Percentiles rank a stretch among this genome's conserved stretches.
These are phyloP conservation scores for Catonia carolina DNA, from an alignment of 2,888 invertebrate genomes.

Conservation along the genomic window DNA sequence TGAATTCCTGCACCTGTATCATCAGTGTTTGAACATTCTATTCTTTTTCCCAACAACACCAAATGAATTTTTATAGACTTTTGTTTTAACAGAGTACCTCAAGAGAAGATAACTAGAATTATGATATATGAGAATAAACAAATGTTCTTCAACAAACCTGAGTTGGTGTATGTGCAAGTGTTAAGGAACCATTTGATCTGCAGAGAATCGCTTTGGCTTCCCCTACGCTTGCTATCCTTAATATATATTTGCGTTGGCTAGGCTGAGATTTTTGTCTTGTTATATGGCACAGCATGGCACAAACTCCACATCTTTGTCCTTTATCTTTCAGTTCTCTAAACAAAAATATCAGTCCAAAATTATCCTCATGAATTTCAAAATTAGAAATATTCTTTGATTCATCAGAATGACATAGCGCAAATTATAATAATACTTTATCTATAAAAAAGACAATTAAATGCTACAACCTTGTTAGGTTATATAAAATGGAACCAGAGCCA, in stretches of 20 bases:
- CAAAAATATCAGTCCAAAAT: background rate
- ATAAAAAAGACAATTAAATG: background rate
- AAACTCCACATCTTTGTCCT: slow-evolving; percentile 65
- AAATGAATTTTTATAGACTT: no score
- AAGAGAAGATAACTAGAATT: no score
- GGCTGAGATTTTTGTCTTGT: slow-evolving; percentile 48
- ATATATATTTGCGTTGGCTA: slow-evolving; percentile 51
- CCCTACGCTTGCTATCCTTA: slow-evolving; percentile 69
- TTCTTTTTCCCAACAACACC: no score
- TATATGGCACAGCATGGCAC: slow-evolving; percentile 66
- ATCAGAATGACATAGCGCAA: no score
- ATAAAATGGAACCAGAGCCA: no score
- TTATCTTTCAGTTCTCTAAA: slow-evolving; percentile 59
- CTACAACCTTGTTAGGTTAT: background rate
- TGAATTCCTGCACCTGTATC: no score
- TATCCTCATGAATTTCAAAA: background rate
- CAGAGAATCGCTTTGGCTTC: slow-evolving; percentile 70
- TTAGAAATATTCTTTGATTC: no score
- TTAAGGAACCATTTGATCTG: slow-evolving; percentile 33
- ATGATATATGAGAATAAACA: no score
- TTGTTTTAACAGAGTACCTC: no score
- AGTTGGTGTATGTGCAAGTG: slow-evolving; percentile 34
- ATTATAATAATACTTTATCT: background rate
- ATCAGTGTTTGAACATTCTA: no score
- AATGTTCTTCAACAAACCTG: no score